Evolutionary conservation across 2,888 invertebrate species (phyloP).

Genomic region (Drosophila hamatofila): DNA sequence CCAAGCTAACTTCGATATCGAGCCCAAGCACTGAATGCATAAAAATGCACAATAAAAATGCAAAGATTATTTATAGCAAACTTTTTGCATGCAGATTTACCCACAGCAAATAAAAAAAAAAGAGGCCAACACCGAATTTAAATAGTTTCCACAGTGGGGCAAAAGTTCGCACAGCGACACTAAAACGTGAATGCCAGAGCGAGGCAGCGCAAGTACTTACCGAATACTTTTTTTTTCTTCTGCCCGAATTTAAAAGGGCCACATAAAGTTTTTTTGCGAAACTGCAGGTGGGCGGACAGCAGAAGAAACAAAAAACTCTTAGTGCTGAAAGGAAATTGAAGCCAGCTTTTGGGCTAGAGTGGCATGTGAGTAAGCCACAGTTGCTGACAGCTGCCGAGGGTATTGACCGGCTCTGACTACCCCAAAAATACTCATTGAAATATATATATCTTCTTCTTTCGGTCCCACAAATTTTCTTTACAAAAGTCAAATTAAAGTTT

Average conservation of each 20-base stretch:
- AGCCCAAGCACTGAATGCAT: slow-evolving; percentile 67
- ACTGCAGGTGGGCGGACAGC: slow-evolving; percentile 35
- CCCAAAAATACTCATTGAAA: neutral
- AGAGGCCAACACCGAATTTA: slow-evolving; percentile 64
- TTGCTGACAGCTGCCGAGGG: slow-evolving; percentile 37
- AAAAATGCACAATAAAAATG: slow-evolving; percentile 82
- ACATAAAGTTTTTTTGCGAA: slow-evolving; percentile 44
- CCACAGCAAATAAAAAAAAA: slow-evolving; percentile 22
- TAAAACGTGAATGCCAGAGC: slow-evolving; percentile 18
- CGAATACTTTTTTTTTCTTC: slow-evolving; percentile 35
- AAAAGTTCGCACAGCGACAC: slow-evolving; percentile 45
- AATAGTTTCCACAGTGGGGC: slow-evolving; percentile 67
- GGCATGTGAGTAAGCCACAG: slow-evolving; percentile 47
- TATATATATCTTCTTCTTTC: slow-evolving; percentile 31
- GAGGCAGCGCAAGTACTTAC: slow-evolving; percentile 28
- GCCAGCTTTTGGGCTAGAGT: slow-evolving; percentile 22
- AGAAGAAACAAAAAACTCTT: slow-evolving; percentile 6
- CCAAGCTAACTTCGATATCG: slow-evolving; percentile 75
- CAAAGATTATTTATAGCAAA: slow-evolving; percentile 79
- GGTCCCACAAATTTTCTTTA: slow-evolving; percentile 41
- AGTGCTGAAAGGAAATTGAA: slow-evolving; percentile 65
- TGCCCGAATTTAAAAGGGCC: slow-evolving; percentile 27
- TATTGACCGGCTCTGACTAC: slow-evolving; percentile 28
- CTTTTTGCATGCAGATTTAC: slow-evolving; percentile 60
- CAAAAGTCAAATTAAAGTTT: slow-evolving; percentile 75